Evolutionary conservation across 2,113 vertebrate genomes (phyloP).

Genomic region (Myotis davidii): DNA sequence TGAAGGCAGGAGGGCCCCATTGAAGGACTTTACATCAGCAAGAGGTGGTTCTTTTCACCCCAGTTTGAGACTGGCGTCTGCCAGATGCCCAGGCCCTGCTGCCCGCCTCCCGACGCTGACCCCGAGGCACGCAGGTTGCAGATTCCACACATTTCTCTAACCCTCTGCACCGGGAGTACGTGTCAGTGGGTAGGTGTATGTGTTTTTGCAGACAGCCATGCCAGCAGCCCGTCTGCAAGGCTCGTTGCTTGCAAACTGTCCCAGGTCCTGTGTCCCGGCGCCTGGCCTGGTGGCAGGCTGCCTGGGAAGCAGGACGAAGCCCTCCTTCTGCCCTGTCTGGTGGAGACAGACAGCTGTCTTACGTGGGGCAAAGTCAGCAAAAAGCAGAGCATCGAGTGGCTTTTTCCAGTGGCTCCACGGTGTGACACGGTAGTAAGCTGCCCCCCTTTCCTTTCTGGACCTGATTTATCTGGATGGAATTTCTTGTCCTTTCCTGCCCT

Average conservation of each 20-base stretch:
- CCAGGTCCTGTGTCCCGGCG: background rate
- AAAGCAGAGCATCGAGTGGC: background rate
- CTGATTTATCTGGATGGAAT: constrained; percentile 39
- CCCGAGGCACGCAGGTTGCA: background rate
- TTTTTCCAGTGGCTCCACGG: background rate
- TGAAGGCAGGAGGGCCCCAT: background rate
- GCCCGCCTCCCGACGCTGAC: background rate
- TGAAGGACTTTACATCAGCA: background rate
- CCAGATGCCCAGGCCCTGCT: background rate
- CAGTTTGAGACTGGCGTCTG: background rate
- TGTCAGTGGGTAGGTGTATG: background rate
- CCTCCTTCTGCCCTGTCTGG: background rate
- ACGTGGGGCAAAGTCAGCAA: constrained; percentile 21
- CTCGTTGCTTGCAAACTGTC: background rate
- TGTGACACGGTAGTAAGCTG: background rate
- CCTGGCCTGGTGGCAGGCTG: background rate
- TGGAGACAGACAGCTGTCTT: constrained; percentile 43
- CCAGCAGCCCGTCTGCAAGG: background rate
- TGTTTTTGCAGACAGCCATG: background rate
- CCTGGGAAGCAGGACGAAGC: background rate
- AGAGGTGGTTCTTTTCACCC: background rate
- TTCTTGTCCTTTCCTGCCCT: constrained; percentile 20
- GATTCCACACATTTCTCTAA: background rate
- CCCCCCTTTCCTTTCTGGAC: background rate
- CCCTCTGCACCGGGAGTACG: background rate